Base-by-base conservation (phyloP, 1,140 invertebrate species). In the Ctenoplectra terminalis region DNA sequence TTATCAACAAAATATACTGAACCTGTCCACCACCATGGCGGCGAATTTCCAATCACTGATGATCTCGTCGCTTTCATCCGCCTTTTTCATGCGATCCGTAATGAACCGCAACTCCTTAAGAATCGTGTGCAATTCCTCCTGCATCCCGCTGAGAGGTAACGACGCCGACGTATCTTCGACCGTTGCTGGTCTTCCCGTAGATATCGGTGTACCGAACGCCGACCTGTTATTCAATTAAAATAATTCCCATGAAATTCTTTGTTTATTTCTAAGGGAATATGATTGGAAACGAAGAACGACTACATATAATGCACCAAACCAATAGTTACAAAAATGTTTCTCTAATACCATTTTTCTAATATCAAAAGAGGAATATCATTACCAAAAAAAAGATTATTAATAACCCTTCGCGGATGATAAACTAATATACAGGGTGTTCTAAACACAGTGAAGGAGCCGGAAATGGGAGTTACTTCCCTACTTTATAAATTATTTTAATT, bases 31-130 rank as follows among this genome's bases (percentile, higher is more conserved):
- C 88, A 99, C 99, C 98, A 99, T 98, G 83, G 99, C 99, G 72
- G 99, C 99, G 94, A 99, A 99, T 93, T 99, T 99, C 99, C 99
- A 99, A 93, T 99, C 99, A 92, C 96, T 97, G 83, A 98, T 98
- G 63, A 98, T 95, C 90, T 98, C 98, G n/a, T 97, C 96, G 89
- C 97, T 97, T 85, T 98, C 97, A 89, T 99, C 98, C 69, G 97
- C 96, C 92, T 98, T 98, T 90, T 97, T 96, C 96, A 98, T 97
- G 82, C 97, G 95, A 87, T 95, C 95, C 20, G 98, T 99, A 90
- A 99, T 99, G 94, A 99, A 99, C 91, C 98, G 97, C 64, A 99
- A 95, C 94, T 99, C 98, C 87, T 96, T 96, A 26, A 99, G 95
- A 91, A 99, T 98, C 89, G 96, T 95, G 89, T 97, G 97, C 82